These are phyloP conservation scores for Drosophila erecta DNA, from an alignment of 1,140 invertebrate genomes.

Conservation along the genomic window DNA sequence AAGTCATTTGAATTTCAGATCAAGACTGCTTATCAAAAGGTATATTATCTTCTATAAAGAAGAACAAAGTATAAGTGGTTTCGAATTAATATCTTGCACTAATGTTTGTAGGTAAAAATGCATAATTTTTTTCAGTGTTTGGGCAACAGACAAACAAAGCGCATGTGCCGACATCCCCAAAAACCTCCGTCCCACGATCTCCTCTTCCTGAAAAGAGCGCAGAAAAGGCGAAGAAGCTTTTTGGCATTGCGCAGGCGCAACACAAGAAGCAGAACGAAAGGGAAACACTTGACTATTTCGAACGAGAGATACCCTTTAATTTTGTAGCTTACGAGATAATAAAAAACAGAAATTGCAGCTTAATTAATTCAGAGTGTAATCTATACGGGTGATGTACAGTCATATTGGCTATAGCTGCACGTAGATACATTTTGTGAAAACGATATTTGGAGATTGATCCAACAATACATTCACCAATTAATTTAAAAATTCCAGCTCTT, in stretches of 20 bases:
- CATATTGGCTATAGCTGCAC: too few species aligned
- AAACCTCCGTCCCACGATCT: not conserved
- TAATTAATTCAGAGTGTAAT: too few species aligned
- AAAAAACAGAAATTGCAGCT: too few species aligned
- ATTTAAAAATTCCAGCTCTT: too few species aligned
- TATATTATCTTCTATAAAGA: not conserved
- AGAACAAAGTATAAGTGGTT: too few species aligned
- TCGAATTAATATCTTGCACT: too few species aligned
- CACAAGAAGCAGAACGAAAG: slow-evolving; percentile 10
- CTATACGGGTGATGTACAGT: too few species aligned
- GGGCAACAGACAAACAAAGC: slow-evolving; percentile 61
- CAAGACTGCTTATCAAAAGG: not conserved
- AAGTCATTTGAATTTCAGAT: not conserved
- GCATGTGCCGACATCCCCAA: slow-evolving; percentile 56
- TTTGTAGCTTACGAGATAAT: not conserved
- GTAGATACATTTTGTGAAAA: too few species aligned
- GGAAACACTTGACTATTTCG: not conserved
- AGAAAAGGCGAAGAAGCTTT: slow-evolving; percentile 51
- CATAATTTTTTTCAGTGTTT: not conserved
- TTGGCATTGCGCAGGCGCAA: slow-evolving; percentile 68
- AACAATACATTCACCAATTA: too few species aligned
- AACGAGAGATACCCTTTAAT: slow-evolving; percentile 10
- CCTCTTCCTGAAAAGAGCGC: slow-evolving; percentile 43
- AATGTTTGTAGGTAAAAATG: too few species aligned
- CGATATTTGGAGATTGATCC: too few species aligned